Conservation (phyloP, 2,113 vertebrate species). For the Hyperoodon ampullatus region DNA sequence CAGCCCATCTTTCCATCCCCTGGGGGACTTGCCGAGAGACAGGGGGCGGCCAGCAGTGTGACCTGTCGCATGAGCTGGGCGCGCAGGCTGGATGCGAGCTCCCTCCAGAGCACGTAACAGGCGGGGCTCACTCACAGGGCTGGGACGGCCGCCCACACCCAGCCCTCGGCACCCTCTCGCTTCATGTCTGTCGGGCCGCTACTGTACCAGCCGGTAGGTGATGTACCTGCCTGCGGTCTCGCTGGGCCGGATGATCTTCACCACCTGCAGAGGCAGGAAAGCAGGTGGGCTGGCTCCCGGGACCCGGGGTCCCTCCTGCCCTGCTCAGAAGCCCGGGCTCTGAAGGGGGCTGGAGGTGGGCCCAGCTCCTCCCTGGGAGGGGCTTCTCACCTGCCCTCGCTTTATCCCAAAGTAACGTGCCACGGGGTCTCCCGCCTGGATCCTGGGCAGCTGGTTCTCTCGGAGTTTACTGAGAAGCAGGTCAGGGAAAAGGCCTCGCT, state of each 20-base stretch:
- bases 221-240: slow-evolving; percentile 98
- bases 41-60: neutral
- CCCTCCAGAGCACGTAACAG: neutral
- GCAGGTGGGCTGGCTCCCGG: neutral
- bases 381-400: slow-evolving; percentile 93
- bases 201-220: slow-evolving; percentile 98
- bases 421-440: slow-evolving; percentile 97
- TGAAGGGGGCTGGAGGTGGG: neutral
- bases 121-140: neutral
- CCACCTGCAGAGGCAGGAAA: slow-evolving; percentile 86
- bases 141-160: too few species aligned
- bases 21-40: neutral
- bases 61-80: accelerated
- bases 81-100: neutral
- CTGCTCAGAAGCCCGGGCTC: neutral
- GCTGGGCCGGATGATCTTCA: slow-evolving; percentile 98
- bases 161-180: neutral
- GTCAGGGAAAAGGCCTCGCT: slow-evolving; percentile 75
- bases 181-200: neutral
- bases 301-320: neutral
- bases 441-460: slow-evolving; percentile 96
- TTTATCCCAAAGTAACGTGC: slow-evolving; percentile 98
- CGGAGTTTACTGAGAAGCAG: slow-evolving; percentile 90
- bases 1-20: neutral
- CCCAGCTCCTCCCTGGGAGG: accelerated